These are phyloP conservation scores for Epistrophe eligans DNA, from an alignment of 2,888 invertebrate genomes.

Conservation along the genomic window DNA sequence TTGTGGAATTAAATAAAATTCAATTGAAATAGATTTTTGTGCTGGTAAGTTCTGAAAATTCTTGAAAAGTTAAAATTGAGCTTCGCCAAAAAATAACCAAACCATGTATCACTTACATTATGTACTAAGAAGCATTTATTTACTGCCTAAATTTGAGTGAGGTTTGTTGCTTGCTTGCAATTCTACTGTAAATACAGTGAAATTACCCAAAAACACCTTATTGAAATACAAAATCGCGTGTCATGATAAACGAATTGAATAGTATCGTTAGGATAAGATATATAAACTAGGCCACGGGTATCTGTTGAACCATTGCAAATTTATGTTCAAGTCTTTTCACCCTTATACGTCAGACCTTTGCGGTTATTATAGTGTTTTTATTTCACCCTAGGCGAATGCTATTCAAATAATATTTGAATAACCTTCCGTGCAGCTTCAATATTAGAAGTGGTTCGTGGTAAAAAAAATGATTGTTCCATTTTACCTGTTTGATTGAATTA, in stretches of 20 bases:
- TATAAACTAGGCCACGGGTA: constrained; percentile 65
- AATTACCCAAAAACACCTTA: constrained; percentile 18
- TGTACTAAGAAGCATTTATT: too few species aligned
- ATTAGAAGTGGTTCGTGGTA: constrained; percentile 68
- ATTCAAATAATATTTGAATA: constrained; percentile 35
- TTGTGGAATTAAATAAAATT: too few species aligned
- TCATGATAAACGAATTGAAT: constrained; percentile 55
- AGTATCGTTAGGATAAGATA: constrained; percentile 35
- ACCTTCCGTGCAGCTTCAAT: constrained; percentile 54
- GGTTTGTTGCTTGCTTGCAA: neutral
- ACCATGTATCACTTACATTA: too few species aligned
- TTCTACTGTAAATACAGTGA: neutral
- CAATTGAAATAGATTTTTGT: too few species aligned
- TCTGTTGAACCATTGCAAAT: constrained; percentile 51
- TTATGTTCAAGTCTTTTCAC: constrained; percentile 43
- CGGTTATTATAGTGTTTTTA: constrained; percentile 19
- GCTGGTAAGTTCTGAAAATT: too few species aligned
- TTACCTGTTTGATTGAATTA: constrained; percentile 42
- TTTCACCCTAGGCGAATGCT: constrained; percentile 33
- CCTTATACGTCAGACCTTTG: constrained; percentile 35
- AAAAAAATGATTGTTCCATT: constrained; percentile 41
- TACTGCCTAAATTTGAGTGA: too few species aligned
- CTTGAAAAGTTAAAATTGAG: too few species aligned
- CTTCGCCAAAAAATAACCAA: too few species aligned
- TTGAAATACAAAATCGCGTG: constrained; percentile 52